Base-by-base conservation (phyloP, 1,140 invertebrate genomes). In the Hypsibius dujardini region DNA sequence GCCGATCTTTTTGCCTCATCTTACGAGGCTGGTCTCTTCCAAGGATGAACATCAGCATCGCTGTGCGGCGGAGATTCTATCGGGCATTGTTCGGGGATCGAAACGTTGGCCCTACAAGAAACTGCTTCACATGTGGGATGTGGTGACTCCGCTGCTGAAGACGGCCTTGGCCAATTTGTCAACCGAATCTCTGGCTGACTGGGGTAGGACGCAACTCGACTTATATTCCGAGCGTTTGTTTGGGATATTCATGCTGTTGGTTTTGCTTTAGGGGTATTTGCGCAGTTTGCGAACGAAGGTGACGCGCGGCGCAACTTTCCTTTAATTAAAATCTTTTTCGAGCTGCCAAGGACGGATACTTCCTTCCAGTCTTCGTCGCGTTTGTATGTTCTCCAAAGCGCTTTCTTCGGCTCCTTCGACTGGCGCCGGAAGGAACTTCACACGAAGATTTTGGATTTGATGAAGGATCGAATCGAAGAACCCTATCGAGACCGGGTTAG, bases 21-120 rank as follows among this genome's bases (percentile, higher is more conserved):
- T 94, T 12, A 3, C 85, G 71, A 79, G 80, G 62, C 79, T 91
- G 45, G 85, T 90, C 0, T 76, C 76, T 7, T 82, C 84, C 47
- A 83, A 83, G 71, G 84, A 87, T 67, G 90, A 93, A 77, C 85
- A 86, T 72, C 84, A 81, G 74, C 90, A 95, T 75, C 83, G 89
- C 62, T 91, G 90, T 81, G 90, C 88, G 1, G 84, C 89, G 1
- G 92, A 95, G 79, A 84, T 95, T 1, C 42, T 67, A 7, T 3
- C 62, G 7, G 62, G 62, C 7, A 67, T 67, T 42, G 45, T 67
- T 67, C 62, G 62, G 42, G 12, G 45, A 50, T 73, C 60, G 70
- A 71, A 71, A 1, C 45, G 46, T 60, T 1, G 2, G 47, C 67
- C 46, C 46, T 59, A 46, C 40, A 70, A 67, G 47, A 60, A 79